A percentile compares a stretch with the other conserved stretches of the same genome.
These are phyloP conservation scores for Heterodera schachtii DNA, from an alignment of 1,140 invertebrate species.

Conservation along the genomic window DNA sequence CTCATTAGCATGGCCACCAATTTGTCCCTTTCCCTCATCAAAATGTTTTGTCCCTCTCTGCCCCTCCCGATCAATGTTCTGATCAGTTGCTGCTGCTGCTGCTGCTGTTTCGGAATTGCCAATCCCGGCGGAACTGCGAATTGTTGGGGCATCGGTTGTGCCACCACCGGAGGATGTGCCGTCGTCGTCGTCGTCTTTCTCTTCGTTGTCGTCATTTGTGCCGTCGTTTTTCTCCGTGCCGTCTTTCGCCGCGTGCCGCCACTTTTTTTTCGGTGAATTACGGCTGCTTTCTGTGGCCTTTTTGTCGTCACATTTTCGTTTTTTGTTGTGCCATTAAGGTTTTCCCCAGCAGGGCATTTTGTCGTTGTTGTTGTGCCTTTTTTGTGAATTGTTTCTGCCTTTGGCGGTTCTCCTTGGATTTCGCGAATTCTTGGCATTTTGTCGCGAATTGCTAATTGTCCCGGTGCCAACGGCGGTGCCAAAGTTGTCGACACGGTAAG, in stretches of 20 bases:
- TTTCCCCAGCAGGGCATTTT: not conserved
- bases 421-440: not conserved
- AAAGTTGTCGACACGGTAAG: not conserved
- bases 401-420: not conserved
- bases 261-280: not conserved
- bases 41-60: not conserved
- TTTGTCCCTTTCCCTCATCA: not conserved
- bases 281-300: not conserved
- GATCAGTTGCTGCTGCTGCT: not conserved
- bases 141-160: not conserved
- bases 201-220: not conserved
- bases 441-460: not conserved
- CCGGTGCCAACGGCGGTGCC: not conserved
- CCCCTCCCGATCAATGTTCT: not conserved
- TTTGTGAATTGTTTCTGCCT: not conserved
- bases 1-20: not conserved
- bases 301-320: not conserved
- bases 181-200: not conserved
- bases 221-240: not conserved
- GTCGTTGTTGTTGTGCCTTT: not conserved
- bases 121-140: not conserved
- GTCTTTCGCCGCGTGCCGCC: not conserved
- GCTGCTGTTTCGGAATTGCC: not conserved
- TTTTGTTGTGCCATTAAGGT: not conserved
- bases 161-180: no score